Percentiles rank a stretch among this genome's conserved stretches.
Conservation (phyloP, 2,888 invertebrate species). For the Eupithecia abbreviata region DNA sequence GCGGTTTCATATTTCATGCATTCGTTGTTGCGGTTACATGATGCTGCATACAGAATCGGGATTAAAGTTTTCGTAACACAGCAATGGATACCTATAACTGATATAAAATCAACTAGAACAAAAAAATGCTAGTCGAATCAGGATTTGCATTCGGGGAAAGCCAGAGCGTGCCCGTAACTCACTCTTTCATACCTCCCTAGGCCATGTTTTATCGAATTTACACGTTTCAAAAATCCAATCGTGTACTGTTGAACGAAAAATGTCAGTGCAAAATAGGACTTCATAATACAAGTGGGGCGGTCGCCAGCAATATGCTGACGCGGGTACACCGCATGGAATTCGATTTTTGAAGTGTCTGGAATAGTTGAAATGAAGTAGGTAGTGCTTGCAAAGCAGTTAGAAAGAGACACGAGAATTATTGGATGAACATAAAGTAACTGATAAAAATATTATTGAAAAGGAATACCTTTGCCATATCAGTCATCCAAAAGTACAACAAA, state of each 20-base stretch:
- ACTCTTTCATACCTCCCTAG: constrained; percentile 54
- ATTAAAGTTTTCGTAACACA: constrained; percentile 4
- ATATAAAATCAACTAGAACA: constrained; percentile 27
- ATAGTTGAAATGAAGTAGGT: constrained; percentile 69
- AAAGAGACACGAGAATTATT: constrained; percentile 16
- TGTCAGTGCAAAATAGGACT: constrained; percentile 79
- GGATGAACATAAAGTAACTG: background rate
- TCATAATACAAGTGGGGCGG: constrained; percentile 73
- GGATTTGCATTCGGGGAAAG: constrained; percentile 34
- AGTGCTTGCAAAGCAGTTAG: constrained; percentile 43
- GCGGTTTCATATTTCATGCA: constrained; percentile 29
- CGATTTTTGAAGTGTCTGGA: constrained; percentile 71
- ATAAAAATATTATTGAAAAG: background rate
- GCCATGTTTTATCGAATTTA: constrained; percentile 76
- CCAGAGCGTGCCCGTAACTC: constrained; percentile 51
- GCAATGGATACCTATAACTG: constrained; percentile 11
- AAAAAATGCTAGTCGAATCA: constrained; percentile 36
- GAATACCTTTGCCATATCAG: background rate
- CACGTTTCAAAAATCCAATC: constrained; percentile 81
- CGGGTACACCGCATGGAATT: constrained; percentile 65
- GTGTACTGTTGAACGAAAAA: constrained; percentile 75
- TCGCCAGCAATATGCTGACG: constrained; percentile 77
- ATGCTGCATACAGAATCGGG: constrained; percentile 19
- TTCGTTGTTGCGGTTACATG: constrained; percentile 23
- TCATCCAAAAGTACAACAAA: background rate